Evolutionary conservation across 2,888 invertebrate genomes (phyloP), one percentile per base, ranked within the genome.

Genomic region (Helobdella robusta): DNA sequence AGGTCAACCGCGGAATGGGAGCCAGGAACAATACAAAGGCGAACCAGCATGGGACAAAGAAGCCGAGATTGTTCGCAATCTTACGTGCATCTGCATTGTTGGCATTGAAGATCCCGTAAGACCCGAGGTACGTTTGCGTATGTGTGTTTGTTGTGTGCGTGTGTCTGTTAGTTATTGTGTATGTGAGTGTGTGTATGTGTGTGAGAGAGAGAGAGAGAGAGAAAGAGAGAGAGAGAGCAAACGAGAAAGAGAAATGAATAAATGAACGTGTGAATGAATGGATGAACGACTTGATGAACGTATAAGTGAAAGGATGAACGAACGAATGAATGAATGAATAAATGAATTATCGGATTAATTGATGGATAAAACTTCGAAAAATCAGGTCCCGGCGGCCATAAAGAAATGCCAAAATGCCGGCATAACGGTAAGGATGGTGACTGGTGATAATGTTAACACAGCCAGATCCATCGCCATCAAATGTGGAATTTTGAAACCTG

Each of bases 21-120:
- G 92, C 82, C 87, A 93, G 84, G 89, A 70, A 15, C 44, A 66
- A 11, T 71, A 73, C 36, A 73, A 73, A 25, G 73, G 15, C 1
- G 74, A 76, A 60, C 74, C 75, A 15, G 89, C 94, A 81, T 82
- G 81, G 95, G 95, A 97, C 30, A 91, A 95, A 76, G 98, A 98
- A 79, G 91, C 91, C 68, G 87, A 87, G 76, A 89, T 93, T 72
- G 89, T 92, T 73, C 87, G 86, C 76, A 91, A 92, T 81, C 84
- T 99, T 72, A 95, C 95, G 65, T 94, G 93, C 80, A 79, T 99
- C 70, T 91, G 91, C 77, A 90, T 98, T 70, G 92, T 95, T 71
- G 98, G 98, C 71, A 95, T 97, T 78, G 94, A 97, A 83, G 98
- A 99, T 83, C 98, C 98, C 32, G 98, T 99, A 69, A 85, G 98